Conservation (phyloP, 2,797 vertebrate genomes). For the Ceyx erithaca region DNA sequence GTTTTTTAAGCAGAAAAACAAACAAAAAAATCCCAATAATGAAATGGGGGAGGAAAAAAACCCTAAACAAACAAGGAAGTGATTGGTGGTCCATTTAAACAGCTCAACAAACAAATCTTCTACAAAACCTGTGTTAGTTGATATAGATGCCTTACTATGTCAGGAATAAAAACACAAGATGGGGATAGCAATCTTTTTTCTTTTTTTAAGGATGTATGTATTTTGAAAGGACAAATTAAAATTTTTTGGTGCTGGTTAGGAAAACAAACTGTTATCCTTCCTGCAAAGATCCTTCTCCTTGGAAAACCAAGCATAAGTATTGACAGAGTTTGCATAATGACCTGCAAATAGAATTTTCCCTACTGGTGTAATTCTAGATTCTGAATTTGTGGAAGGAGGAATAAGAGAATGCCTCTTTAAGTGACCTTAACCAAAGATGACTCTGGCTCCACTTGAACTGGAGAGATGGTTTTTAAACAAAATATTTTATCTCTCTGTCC, state of each 20-base stretch:
- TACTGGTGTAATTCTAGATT: not conserved
- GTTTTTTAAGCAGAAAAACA: not conserved
- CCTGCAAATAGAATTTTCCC: not conserved
- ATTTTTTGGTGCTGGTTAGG: not conserved
- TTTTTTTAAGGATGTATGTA: not conserved
- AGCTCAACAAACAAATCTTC: not conserved
- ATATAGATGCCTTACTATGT: not conserved
- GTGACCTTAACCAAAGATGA: not conserved
- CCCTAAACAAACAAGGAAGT: not conserved
- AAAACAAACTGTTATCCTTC: not conserved
- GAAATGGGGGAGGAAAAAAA: too few relatives aligned
- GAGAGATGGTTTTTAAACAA: rapidly evolving
- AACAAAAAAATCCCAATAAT: not conserved
- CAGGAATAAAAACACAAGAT: not conserved
- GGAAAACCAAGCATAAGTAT: not conserved
- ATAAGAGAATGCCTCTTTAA: not conserved
- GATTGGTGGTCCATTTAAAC: not conserved
- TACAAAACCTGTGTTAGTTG: not conserved
- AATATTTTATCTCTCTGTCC: not conserved
- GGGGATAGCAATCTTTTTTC: not conserved
- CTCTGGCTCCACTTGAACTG: not conserved
- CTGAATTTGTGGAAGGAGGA: not conserved
- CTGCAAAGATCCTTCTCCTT: not conserved
- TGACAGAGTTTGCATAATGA: not conserved
- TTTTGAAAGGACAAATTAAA: not conserved